A percentile compares a stretch with the other conserved stretches of the same genome.
phyloP scores from a whole-genome alignment of 2,888 invertebrate species.

The Choreutis nemorana region DNA sequence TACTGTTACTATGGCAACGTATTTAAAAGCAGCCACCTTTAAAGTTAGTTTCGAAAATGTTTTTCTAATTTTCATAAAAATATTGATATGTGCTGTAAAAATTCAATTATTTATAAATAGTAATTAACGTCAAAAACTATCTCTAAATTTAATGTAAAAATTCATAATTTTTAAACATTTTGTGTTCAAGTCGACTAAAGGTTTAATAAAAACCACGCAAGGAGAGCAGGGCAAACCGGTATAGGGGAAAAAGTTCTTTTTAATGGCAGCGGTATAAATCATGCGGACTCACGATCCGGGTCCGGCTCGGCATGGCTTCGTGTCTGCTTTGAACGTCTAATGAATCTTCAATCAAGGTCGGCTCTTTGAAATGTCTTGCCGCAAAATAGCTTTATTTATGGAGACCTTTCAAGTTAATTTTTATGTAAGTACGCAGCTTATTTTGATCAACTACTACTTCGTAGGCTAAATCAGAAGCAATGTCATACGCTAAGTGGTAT shows the following conservation, averaged over 20 bases:
- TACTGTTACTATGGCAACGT: too few species aligned
- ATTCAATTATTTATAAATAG: too few species aligned
- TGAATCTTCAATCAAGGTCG: slow-evolving; percentile 64
- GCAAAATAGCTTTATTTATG: slow-evolving; percentile 5
- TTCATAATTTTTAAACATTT: too few species aligned
- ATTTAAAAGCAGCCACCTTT: too few species aligned
- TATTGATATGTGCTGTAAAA: too few species aligned
- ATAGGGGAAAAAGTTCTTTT: slow-evolving; percentile 37
- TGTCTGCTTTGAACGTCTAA: slow-evolving; percentile 34
- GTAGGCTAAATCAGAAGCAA: slow-evolving; percentile 2
- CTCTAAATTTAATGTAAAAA: too few species aligned
- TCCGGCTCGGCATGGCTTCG: slow-evolving; percentile 31
- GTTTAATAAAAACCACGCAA: slow-evolving; percentile 42
- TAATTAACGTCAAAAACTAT: too few species aligned
- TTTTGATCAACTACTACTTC: slow-evolving; percentile 5
- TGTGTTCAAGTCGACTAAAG: too few species aligned
- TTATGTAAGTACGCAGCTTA: slow-evolving; percentile 3
- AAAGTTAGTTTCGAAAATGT: too few species aligned
- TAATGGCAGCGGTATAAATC: slow-evolving; percentile 55
- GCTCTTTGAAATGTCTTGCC: slow-evolving; percentile 10
- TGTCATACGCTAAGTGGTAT: too few species aligned
- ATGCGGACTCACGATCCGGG: slow-evolving; percentile 49
- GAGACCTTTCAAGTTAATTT: slow-evolving; percentile 5
- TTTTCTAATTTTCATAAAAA: too few species aligned
- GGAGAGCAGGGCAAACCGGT: slow-evolving; percentile 44